A percentile compares a stretch with the other conserved stretches of the same genome.
Conservation (phyloP, 2,113 vertebrate genomes). For the Eubucco bourcierii region DNA sequence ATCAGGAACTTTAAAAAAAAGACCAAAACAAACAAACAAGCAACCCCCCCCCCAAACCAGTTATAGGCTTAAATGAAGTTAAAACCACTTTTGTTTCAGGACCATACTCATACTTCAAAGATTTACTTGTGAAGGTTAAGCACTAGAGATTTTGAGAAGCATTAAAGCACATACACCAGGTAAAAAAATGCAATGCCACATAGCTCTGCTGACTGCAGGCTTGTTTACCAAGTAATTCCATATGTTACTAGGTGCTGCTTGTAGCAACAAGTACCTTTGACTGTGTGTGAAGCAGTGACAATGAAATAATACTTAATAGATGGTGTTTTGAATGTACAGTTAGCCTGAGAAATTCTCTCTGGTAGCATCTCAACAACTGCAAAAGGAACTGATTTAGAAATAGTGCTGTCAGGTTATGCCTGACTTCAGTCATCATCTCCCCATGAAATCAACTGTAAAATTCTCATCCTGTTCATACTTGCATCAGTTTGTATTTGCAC, state of each 20-base stretch:
- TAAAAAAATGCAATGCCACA: background rate
- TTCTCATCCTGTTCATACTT: background rate
- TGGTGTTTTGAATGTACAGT: background rate
- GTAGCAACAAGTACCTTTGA: background rate
- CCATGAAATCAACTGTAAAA: background rate
- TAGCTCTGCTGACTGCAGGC: background rate
- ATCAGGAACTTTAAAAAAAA: background rate
- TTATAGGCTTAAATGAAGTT: background rate
- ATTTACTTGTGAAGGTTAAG: background rate
- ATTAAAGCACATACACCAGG: background rate
- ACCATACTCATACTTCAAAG: background rate
- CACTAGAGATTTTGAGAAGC: background rate
- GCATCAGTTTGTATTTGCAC: background rate
- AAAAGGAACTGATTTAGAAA: background rate
- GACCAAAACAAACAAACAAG: no score
- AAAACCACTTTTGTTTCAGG: background rate
- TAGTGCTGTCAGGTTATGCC: background rate
- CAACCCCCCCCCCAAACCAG: no score
- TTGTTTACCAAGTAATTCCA: background rate
- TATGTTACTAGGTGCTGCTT: background rate
- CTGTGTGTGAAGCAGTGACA: background rate
- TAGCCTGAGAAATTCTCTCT: background rate
- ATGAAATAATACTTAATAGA: background rate
- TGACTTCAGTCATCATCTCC: background rate
- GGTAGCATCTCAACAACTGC: background rate